Evolutionary conservation across 2,888 invertebrate genomes (phyloP), one percentile per base, ranked within the genome.

Genomic region (Tanypteryx hageni): DNA sequence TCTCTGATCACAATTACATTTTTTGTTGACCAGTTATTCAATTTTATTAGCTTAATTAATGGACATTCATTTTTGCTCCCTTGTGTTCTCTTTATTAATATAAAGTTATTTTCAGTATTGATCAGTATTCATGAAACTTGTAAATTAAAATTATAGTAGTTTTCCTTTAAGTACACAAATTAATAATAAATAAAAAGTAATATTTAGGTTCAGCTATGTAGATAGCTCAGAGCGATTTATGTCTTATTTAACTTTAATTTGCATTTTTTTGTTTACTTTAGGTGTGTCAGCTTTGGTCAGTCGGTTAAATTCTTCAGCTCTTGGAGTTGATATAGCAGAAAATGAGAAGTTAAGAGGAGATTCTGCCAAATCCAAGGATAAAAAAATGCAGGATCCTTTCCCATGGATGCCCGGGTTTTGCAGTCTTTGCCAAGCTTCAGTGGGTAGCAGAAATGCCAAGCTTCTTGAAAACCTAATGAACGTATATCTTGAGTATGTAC

Each of bases 371-470:
- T 64, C 64, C 44, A 89, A 44, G n/a, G 89, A 89, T 14, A 64
- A 64, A 44, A 89, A 64, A 64, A 64, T 64, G 89, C 89, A 89
- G 56, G 94, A 94, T 22, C 93, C 93, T 64, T 94, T 94, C 92
- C 94, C 95, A 68, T 95, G 95, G 95, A 93, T 94, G 64, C 92
- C 93, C 76, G 94, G 94, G 92, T 95, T 95, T 93, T 94, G 93
- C 92, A 93, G 94, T 92, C 94, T 94, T 94, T 94, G 94, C 93
- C 94, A 94, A 83, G 93, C 93, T 85, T 93, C 94, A 91, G 93
- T 94, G 57, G 93, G 93, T 14, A 93, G 94, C 92, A 94, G 93
- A 92, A 94, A 93, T 93, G 94, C 94, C 93, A 93, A 94, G 93
- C 94, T 94, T 56, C 93, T 95, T 93, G 94, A 94, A 93, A 93